Percentiles rank a stretch among this genome's conserved stretches.
These are phyloP conservation scores for Eremophila alpestris DNA, from an alignment of 2,797 vertebrate genomes.

Conservation along the genomic window DNA sequence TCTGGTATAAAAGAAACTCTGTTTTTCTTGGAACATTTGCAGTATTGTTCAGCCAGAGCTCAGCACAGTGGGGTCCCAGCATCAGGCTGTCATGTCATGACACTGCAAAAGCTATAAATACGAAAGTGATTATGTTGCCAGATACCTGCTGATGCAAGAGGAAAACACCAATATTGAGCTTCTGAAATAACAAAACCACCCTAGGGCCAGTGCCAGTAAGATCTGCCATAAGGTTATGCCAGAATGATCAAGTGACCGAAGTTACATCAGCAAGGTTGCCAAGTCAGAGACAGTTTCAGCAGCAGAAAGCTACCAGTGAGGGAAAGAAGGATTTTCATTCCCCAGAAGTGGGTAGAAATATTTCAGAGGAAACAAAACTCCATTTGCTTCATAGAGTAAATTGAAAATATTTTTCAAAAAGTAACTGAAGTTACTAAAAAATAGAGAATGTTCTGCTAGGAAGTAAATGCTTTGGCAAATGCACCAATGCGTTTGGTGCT, in stretches of 20 bases:
- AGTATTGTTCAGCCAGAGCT: neutral
- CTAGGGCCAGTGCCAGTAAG: neutral
- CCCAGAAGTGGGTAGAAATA: neutral
- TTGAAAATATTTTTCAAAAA: neutral
- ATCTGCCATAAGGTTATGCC: neutral
- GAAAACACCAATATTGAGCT: neutral
- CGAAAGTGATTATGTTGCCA: neutral
- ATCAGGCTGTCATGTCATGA: neutral
- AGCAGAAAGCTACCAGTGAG: neutral
- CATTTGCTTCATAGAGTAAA: neutral
- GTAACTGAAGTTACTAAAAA: neutral
- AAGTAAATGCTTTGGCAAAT: neutral
- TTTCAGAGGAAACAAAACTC: neutral
- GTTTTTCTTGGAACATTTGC: neutral
- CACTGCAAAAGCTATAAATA: slow-evolving; percentile 2
- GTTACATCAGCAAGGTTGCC: neutral
- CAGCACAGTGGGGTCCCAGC: neutral
- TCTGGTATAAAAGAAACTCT: neutral
- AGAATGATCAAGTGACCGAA: neutral
- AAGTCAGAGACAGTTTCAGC: neutral
- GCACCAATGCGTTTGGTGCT: neutral
- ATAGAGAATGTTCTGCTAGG: neutral
- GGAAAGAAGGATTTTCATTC: neutral
- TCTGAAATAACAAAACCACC: neutral
- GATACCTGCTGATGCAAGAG: slow-evolving; percentile 7